Base-by-base conservation (phyloP, 2,113 vertebrate genomes). In the Steatornis caripensis region DNA sequence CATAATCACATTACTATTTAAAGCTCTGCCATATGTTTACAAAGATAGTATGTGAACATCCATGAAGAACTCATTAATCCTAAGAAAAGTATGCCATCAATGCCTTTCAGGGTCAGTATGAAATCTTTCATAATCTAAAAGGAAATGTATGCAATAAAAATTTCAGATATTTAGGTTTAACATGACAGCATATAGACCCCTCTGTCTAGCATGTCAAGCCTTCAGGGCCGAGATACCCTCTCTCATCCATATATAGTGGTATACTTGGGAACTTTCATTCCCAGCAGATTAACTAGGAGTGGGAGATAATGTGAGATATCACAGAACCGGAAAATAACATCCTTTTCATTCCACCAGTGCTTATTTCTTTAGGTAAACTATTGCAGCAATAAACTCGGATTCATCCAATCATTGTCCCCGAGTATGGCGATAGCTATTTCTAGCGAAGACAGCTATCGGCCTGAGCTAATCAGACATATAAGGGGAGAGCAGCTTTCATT, bases 241-340 rank as follows among this genome's bases (percentile, higher is more conserved):
- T 87, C 79, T 94, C 83, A 84, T 36, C 92, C 94, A 94, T 95
- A 97, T 95, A 96, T 84, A 97, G 96, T 36, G 88, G 41, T 83
- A 92, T 87, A 84, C 79, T 95, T 82, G 41, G 62, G 79, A 96
- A 95, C 85, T 87, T 97, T 85, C 95, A 92, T 94, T 96, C 93
- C 95, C 89, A 51, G n/a, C 21, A 87, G 93, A 96, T 95, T 94
- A 95, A 66, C 60, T 34, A 78, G 60, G 48, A 95, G 83, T 55
- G 58, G 54, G 64, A 97, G 93, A 95, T 93, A 95, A 95, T 16
- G 32, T 74, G 92, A 97, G 90, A 68, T 95, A 96, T 23, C 87
- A 84, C 93, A 93, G 78, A 90, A 86, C 36, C 43, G 9, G 80
- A 96, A 96, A 95, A 90, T 58, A 93, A 84, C 53, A 74, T 78